A percentile compares a stretch with the other conserved stretches of the same genome.
Evolutionary conservation across 2,797 vertebrate genomes (phyloP).

Genomic region (Gallinago stenura): DNA sequence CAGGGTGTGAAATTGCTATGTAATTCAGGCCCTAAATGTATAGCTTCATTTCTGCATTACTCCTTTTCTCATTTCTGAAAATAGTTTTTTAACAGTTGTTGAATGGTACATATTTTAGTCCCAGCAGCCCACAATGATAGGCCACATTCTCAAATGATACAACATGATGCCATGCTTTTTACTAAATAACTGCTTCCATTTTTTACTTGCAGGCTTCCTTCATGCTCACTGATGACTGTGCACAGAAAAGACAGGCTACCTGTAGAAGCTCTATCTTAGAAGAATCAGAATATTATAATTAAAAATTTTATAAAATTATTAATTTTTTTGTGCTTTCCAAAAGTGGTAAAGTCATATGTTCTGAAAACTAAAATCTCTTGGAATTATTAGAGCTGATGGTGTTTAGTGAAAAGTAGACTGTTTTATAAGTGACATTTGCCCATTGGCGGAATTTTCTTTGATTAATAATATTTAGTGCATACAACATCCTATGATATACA

Average conservation of each 20-base stretch:
- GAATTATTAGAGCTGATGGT: neutral
- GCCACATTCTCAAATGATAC: slow-evolving; percentile 70
- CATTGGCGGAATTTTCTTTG: neutral
- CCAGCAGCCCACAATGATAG: slow-evolving; percentile 63
- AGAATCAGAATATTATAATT: neutral
- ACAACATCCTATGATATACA: neutral
- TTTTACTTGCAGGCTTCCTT: slow-evolving; percentile 63
- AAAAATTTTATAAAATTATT: neutral
- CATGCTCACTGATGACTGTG: slow-evolving; percentile 29
- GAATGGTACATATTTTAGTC: slow-evolving; percentile 64
- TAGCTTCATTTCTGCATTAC: slow-evolving; percentile 15
- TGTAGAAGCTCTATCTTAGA: neutral
- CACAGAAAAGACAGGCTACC: slow-evolving; percentile 61
- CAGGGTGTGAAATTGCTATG: neutral
- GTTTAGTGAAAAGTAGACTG: neutral
- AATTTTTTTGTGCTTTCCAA: neutral
- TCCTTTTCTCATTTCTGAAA: slow-evolving; percentile 46
- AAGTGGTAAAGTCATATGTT: neutral
- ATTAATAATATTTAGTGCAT: neutral
- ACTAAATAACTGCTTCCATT: slow-evolving; percentile 79
- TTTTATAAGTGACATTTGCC: neutral
- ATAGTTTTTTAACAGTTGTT: slow-evolving; percentile 66
- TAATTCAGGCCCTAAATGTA: slow-evolving; percentile 22
- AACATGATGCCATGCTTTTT: slow-evolving; percentile 78
- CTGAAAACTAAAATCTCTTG: neutral